Evolutionary conservation across 2,113 vertebrate species (phyloP).

Genomic region (Thermophis baileyi): DNA sequence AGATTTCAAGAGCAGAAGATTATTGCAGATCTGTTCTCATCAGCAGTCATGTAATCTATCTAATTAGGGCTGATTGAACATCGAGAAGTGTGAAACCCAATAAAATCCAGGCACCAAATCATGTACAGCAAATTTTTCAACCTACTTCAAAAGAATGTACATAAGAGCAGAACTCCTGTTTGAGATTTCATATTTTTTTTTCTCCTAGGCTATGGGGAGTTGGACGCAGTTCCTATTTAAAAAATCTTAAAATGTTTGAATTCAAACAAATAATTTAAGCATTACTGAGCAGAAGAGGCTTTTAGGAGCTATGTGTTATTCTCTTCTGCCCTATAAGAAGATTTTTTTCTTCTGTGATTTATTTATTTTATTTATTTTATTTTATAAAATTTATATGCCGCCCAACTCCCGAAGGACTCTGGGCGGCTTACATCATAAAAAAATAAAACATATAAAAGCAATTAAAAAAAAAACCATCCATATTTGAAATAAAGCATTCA

Average conservation of each 20-base stretch:
- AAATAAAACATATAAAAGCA: too few relatives aligned
- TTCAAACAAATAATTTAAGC: not conserved
- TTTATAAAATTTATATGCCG: too few relatives aligned
- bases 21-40: not conserved
- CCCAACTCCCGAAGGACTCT: too few relatives aligned
- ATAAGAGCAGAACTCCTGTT: not conserved
- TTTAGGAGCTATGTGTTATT: not conserved
- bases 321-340: not conserved
- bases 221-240: not conserved
- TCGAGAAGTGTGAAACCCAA: not conserved
- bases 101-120: not conserved
- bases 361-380: too few relatives aligned
- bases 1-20: not conserved
- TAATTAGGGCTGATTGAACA: not conserved
- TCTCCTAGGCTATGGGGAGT: not conserved
- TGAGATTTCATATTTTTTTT: not conserved
- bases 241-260: too few relatives aligned
- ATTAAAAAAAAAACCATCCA: too few relatives aligned
- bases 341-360: not conserved
- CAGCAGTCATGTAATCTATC: not conserved
- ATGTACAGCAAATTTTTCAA: not conserved
- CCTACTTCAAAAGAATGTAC: not conserved
- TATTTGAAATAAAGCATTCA: too few relatives aligned
- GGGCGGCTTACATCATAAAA: too few relatives aligned
- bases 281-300: not conserved